Evolutionary conservation across 2,797 vertebrate genomes (phyloP).

Genomic region (Silurus lanzhouensis): DNA sequence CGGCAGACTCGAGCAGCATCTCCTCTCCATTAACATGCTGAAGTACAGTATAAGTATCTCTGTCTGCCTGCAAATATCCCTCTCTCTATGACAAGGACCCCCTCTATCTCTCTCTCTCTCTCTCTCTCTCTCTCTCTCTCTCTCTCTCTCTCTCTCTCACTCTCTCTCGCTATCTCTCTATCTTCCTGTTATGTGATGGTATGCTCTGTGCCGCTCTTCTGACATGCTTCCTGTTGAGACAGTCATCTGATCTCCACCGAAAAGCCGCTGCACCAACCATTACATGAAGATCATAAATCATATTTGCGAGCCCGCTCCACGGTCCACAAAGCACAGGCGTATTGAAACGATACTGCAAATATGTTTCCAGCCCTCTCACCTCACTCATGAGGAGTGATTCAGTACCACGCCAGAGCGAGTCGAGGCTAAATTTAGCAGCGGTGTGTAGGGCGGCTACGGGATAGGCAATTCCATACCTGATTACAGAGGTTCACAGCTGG

Average conservation of each 20-base stretch:
- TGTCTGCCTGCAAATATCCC: constrained; percentile 60
- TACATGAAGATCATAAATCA: constrained; percentile 83
- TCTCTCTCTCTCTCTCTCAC: constrained; percentile 63
- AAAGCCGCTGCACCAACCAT: constrained; percentile 74
- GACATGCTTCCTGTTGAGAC: constrained; percentile 78
- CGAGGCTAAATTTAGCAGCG: constrained; percentile 35
- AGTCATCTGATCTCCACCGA: constrained; percentile 79
- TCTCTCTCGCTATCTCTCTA: constrained; percentile 63
- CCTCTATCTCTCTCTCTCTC: constrained; percentile 51
- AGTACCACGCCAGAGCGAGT: constrained; percentile 22
- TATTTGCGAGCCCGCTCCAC: constrained; percentile 73
- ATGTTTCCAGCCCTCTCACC: constrained; percentile 67
- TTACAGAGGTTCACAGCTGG: constrained; percentile 8
- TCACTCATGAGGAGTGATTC: constrained; percentile 42
- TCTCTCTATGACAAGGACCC: constrained; percentile 59
- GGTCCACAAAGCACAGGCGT: constrained; percentile 70
- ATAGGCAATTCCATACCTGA: constrained; percentile 18
- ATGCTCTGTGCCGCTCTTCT: constrained; percentile 70
- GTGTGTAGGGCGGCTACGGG: constrained; percentile 24
- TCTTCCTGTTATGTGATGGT: constrained; percentile 79
- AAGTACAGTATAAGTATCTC: constrained; percentile 71
- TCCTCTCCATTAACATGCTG: constrained; percentile 80
- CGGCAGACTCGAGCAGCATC: constrained; percentile 79
- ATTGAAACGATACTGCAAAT: constrained; percentile 77
- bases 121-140: constrained; percentile 60